A percentile compares a stretch with the other conserved stretches of the same genome.
Evolutionary conservation across 2,113 vertebrate species (phyloP).

Genomic region (Cheilinus undulatus): DNA sequence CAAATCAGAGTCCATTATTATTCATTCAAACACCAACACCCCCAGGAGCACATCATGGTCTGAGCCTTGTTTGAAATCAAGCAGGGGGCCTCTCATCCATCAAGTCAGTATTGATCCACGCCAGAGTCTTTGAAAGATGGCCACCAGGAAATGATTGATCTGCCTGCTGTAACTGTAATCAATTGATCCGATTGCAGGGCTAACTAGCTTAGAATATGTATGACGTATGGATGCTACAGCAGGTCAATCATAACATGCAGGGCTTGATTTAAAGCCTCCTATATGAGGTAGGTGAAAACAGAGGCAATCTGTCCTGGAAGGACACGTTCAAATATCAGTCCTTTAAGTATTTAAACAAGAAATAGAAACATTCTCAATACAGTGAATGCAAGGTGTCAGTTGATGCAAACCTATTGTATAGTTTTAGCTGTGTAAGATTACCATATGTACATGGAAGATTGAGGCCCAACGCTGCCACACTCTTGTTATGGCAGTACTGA

Average conservation of each 20-base stretch:
- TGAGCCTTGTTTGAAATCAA: conserved; percentile 37
- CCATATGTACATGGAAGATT: too few relatives aligned
- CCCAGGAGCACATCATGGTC: conserved; percentile 8
- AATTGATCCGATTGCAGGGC: conserved; percentile 32
- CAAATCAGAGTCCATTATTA: conserved; percentile 15
- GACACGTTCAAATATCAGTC: neutral
- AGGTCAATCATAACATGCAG: conserved; percentile 14
- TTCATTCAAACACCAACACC: conserved; percentile 20
- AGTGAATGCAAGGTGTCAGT: too few relatives aligned
- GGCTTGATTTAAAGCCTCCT: neutral
- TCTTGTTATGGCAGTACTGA: too few relatives aligned
- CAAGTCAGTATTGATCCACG: conserved; percentile 40
- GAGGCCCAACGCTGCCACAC: too few relatives aligned
- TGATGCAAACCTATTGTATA: too few relatives aligned
- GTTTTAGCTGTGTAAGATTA: too few relatives aligned
- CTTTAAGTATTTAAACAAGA: neutral
- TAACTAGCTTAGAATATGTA: conserved; percentile 31
- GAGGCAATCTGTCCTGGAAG: neutral
- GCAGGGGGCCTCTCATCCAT: conserved; percentile 35
- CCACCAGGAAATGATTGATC: conserved; percentile 54
- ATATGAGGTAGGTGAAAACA: neutral
- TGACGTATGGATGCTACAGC: conserved; percentile 26
- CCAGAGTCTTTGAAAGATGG: conserved; percentile 54
- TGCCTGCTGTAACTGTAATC: conserved; percentile 46
- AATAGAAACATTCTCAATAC: too few relatives aligned